These are phyloP conservation scores for Eulemur albifrons DNA, from an alignment of 2,797 vertebrate genomes.

Conservation along the genomic window DNA sequence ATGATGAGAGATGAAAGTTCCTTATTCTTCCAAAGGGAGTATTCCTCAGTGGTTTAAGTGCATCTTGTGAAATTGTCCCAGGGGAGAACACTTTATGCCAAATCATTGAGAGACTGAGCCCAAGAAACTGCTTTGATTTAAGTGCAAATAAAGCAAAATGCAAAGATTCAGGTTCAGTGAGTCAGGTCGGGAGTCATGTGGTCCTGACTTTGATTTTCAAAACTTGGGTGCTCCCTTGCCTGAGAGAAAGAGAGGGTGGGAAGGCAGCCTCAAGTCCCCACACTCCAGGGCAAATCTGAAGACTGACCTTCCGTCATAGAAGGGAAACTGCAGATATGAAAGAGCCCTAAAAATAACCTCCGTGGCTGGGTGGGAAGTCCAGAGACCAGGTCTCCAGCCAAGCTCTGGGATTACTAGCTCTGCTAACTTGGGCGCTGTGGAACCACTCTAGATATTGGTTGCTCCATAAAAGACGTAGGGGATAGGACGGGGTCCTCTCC, in stretches of 20 bases:
- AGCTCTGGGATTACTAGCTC: neutral
- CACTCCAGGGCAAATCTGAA: neutral
- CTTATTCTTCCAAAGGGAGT: neutral
- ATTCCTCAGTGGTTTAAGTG: neutral
- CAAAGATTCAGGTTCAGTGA: neutral
- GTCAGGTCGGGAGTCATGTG: neutral
- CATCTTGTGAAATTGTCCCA: neutral
- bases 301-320: neutral
- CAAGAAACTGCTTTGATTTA: neutral
- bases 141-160: slow-evolving; percentile 3
- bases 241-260: neutral
- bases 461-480: neutral
- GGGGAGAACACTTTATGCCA: neutral
- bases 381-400: rapidly evolving
- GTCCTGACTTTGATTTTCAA: neutral
- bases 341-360: neutral
- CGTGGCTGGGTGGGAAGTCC: neutral
- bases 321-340: neutral
- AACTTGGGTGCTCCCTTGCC: neutral
- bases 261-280: neutral
- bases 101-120: neutral
- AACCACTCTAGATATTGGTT: neutral
- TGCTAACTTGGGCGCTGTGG: rapidly evolving
- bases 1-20: rapidly evolving
- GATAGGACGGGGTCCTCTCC: neutral